A percentile compares a stretch with the other conserved stretches of the same genome.
These are phyloP conservation scores for Cybosia mesomella DNA, from an alignment of 2,888 invertebrate genomes.

Conservation along the genomic window DNA sequence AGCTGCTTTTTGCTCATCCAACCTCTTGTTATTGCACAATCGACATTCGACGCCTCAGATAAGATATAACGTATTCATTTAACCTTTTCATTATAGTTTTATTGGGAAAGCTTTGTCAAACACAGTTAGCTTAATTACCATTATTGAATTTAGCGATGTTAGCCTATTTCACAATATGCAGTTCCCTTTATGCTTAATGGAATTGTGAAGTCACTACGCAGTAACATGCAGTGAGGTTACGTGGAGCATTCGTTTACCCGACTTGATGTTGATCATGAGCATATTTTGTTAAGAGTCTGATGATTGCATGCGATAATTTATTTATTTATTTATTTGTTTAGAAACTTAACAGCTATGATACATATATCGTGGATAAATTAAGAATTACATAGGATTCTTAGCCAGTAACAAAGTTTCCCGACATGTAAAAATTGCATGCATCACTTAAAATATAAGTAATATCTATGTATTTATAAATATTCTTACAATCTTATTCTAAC, in stretches of 20 bases:
- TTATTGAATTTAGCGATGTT: neutral
- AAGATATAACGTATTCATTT: slow-evolving; percentile 81
- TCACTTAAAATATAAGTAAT: too few relatives aligned
- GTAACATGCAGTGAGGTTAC: neutral
- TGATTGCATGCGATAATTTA: too few relatives aligned
- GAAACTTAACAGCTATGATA: too few relatives aligned
- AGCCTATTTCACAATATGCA: neutral
- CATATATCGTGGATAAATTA: too few relatives aligned
- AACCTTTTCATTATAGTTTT: slow-evolving; percentile 70
- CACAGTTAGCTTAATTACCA: slow-evolving; percentile 17
- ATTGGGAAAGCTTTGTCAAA: slow-evolving; percentile 54
- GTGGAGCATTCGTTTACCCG: neutral
- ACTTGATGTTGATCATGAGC: neutral
- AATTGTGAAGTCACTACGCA: neutral
- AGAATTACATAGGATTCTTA: too few relatives aligned
- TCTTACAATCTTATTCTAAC: too few relatives aligned
- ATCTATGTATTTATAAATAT: too few relatives aligned
- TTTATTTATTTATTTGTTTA: too few relatives aligned
- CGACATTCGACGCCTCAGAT: slow-evolving; percentile 80
- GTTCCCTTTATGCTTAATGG: neutral
- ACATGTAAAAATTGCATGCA: too few relatives aligned
- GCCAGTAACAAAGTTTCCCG: too few relatives aligned
- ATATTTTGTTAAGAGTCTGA: too few relatives aligned
- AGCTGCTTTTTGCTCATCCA: slow-evolving; percentile 85
- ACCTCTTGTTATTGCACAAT: slow-evolving; percentile 84